Evolutionary conservation across 1,140 invertebrate genomes (phyloP), one percentile per base, ranked within the genome.

Genomic region (Panulirus ornatus): DNA sequence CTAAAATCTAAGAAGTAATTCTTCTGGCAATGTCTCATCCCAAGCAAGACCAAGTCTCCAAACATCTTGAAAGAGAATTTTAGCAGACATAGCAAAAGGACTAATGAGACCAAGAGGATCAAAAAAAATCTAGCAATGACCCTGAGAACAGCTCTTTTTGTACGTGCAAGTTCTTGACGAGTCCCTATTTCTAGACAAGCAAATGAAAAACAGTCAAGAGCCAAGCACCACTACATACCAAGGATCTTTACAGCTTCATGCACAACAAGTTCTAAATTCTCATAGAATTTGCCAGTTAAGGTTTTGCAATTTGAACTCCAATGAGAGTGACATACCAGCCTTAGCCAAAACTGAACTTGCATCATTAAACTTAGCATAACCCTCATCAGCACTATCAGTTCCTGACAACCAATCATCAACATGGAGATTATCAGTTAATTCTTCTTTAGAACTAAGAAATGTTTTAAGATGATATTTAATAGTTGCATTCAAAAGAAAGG

Each of bases 61-160:
- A 27, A 82, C 34, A 54, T 82, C 79, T 58, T 82, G 79, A 54
- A 82, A 58, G n/a, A 54, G 79, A 51, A 82, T 82, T 82, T 82
- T 54, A 44, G 36, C 51, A 79, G n/a, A 40, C 22, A 78, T 71
- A 19, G 30, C 30, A 34, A 14, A 19, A 9, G 30, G 70, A 71
- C 70, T n/a, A n/a, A 71, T 71, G 70, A 71, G 70, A 71, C 70
- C 70, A 71, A 71, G 70, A 19, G 63, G 78, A n/a, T 47, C 78
- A 81, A 40, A 19, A 22, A 81, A 9, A n/a, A n/a, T 40, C 27
- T 81, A 54, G 16, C 27, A 47, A 42, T 47, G 9, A 81, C n/a
- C 9, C 27, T 81, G n/a, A 85, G 40, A 85, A 73, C n/a, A 34
- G 34, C 40, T 75, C 83, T 47, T 27, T 85, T 42, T 78, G 44